Base-by-base conservation (phyloP, 1,140 invertebrate genomes). In the Platorchestia sp. region DNA sequence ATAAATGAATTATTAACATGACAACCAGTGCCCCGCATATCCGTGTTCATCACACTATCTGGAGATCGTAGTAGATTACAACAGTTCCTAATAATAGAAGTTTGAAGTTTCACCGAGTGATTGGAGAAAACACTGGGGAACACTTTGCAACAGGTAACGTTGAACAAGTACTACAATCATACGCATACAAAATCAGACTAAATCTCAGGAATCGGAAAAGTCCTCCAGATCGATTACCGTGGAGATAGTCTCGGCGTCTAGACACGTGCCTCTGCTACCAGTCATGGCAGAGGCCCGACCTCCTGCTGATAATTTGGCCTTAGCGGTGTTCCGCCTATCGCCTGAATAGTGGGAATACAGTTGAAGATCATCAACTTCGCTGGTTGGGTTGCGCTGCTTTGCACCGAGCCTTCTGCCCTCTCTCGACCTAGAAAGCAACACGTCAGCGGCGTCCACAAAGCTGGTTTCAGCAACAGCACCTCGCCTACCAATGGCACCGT, bases 381-480 rank as follows among this genome's bases (percentile, higher is more conserved):
- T 42, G 5, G 1, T 44, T 16, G 91, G 44, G 45, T 93, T 45
- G 16, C 91, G 19, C 0, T 45, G 91, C 45, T 47, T 93, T 7
- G 10, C 3, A 42, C 14, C n/a, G 91, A 44, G 43, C 43, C 91
- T 6, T 47, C 45, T 93, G 43, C 47, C n/a, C 40, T 93, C 91
- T 44, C 91, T 45, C 6, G 91, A 93, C 91, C 42, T 44, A 5
- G 89, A 42, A 41, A 93, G 44, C 45, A 93, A 93, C 43, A 47
- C 6, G 36, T 93, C 45, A 45, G 91, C 44, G n/a, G 44, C 44
- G 45, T 93, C 44, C 10, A 93, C 91, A 93, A 93, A 93, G 47
- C 91, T 93, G 0, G 91, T 93, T 44, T 93, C 91, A 47, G 91
- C 91, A 45, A 93, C 91, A 44, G 91, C 91, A 45, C 91, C 91